phyloP scores from a whole-genome alignment of 2,888 invertebrate genomes.

The Eurois occulta region DNA sequence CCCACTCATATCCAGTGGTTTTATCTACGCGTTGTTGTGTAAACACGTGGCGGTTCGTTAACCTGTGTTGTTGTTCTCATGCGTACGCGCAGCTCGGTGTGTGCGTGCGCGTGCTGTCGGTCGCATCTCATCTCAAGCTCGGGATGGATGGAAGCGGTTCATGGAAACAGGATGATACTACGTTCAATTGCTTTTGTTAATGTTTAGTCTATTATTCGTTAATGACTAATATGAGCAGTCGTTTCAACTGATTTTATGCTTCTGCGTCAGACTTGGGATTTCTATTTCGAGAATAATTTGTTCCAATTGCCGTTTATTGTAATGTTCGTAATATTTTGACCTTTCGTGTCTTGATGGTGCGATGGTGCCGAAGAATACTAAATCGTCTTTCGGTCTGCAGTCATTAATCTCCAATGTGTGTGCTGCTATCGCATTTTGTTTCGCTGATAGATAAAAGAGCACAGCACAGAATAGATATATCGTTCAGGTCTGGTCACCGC shows the following conservation, averaged over 20 bases:
- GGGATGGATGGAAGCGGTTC: conserved; percentile 50
- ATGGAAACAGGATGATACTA: conserved; percentile 50
- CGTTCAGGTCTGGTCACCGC: conserved; percentile 20
- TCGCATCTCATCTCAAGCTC: conserved; percentile 48
- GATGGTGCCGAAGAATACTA: conserved; percentile 20
- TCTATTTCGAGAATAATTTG: conserved; percentile 34
- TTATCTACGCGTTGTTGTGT: conserved; percentile 74
- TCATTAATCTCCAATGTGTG: conserved; percentile 4
- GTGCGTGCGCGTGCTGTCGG: conserved; percentile 61
- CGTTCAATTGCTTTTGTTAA: conserved; percentile 36
- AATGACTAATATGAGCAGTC: conserved; percentile 26
- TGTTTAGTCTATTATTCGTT: conserved; percentile 30
- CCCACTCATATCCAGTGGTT: conserved; percentile 62
- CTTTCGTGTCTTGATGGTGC: conserved; percentile 16
- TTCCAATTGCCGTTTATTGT: conserved; percentile 21
- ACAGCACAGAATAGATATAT: conserved; percentile 12
- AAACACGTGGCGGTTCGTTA: conserved; percentile 84
- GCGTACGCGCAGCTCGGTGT: conserved; percentile 68
- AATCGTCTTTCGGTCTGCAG: conserved; percentile 9
- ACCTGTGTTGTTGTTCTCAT: conserved; percentile 74
- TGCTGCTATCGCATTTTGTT: conserved; percentile 28
- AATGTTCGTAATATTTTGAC: conserved; percentile 10
- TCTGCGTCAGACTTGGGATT: conserved; percentile 18
- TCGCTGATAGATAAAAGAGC: conserved; percentile 42
- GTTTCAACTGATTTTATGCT: conserved; percentile 14